Base-by-base conservation (phyloP, 2,797 vertebrate species). In the Moxostoma hubbsi region DNA sequence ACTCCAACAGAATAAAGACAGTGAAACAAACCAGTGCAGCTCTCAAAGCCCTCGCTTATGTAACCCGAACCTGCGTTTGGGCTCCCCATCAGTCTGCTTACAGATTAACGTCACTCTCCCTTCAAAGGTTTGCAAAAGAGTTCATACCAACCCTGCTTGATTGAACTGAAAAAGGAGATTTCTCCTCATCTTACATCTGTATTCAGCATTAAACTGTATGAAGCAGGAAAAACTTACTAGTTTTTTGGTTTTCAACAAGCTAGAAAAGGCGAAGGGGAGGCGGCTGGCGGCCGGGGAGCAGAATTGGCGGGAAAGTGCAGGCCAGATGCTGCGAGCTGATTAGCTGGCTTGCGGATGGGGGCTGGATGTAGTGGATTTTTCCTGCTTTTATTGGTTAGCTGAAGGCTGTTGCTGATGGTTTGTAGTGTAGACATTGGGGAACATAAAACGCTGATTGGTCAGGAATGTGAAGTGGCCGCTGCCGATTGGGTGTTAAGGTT, bases 191-290 rank as follows among this genome's bases (percentile, higher is more conserved):
- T 96, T 92, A 97, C 89, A 94, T 97, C 94, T 97, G 95, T 96
- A 94, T 97, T 96, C 96, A 96, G 96, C 97, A 99, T 96, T 98
- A 97, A 97, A 99, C 97, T 97, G 96, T 98, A 99, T 94, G 97
- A 99, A 98, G 96, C 97, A 99, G 97, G 97, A 98, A 98, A 89
- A 98, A 99, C 98, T 99, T 99, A 99, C 98, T 98, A 99, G 98
- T 98, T 90, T 96, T 98, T 98, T 96, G 96, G 96, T 96, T 99
- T 95, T 99, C 97, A 99, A 99, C 97, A 98, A 98, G 98, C 97
- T 99, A 99, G 96, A 98, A 97, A 99, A 98, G 97, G 96, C 90
- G 94, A 94, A 92, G 93, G 95, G 97, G 95, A 97, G 96, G 96
- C 96, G 96, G 96, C 97, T 97, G 98, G 95, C 95, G 96, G 96